Evolutionary conservation across 2,888 invertebrate species (phyloP).

Genomic region (Theretra japonica): DNA sequence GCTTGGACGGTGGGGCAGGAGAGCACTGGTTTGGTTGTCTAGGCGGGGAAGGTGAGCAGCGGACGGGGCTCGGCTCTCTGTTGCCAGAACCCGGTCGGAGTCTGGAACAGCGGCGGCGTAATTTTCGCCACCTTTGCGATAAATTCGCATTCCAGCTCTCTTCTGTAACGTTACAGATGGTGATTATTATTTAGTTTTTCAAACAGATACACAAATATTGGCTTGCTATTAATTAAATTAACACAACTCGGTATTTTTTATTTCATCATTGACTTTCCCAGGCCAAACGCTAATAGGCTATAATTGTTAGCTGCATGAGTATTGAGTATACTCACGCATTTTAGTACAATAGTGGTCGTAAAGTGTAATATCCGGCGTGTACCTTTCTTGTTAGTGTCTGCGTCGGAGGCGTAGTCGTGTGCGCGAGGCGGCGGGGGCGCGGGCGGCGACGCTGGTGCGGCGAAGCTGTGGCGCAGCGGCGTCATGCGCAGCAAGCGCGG

Average conservation of each 20-base stretch:
- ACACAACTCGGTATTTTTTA: not conserved
- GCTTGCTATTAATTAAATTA: not conserved
- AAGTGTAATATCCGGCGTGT: slow-evolving; percentile 32
- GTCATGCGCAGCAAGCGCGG: slow-evolving; percentile 85
- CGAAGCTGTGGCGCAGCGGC: slow-evolving; percentile 84
- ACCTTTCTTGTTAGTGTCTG: slow-evolving; percentile 86
- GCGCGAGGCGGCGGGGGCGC: slow-evolving; percentile 69
- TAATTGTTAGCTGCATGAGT: slow-evolving; percentile 26
- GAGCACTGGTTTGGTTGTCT: slow-evolving; percentile 79
- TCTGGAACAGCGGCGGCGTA: slow-evolving; percentile 88
- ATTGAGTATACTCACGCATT: slow-evolving; percentile 27
- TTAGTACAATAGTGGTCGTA: slow-evolving; percentile 33
- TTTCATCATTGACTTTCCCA: not conserved
- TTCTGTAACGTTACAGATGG: slow-evolving; percentile 76
- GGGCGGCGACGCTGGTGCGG: slow-evolving; percentile 79
- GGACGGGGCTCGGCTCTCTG: slow-evolving; percentile 82
- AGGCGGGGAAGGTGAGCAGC: slow-evolving; percentile 84
- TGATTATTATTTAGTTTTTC: too few relatives aligned
- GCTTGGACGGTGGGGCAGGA: slow-evolving; percentile 76
- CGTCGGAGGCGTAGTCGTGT: slow-evolving; percentile 84
- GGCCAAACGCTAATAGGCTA: slow-evolving; percentile 8
- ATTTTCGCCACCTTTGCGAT: slow-evolving; percentile 90
- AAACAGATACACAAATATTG: not conserved
- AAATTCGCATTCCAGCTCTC: slow-evolving; percentile 90
- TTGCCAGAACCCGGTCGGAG: slow-evolving; percentile 87